Evolutionary conservation across 2,797 vertebrate species (phyloP), one percentile per base, ranked within the genome.

Genomic region (Micrastur ruficollis): DNA sequence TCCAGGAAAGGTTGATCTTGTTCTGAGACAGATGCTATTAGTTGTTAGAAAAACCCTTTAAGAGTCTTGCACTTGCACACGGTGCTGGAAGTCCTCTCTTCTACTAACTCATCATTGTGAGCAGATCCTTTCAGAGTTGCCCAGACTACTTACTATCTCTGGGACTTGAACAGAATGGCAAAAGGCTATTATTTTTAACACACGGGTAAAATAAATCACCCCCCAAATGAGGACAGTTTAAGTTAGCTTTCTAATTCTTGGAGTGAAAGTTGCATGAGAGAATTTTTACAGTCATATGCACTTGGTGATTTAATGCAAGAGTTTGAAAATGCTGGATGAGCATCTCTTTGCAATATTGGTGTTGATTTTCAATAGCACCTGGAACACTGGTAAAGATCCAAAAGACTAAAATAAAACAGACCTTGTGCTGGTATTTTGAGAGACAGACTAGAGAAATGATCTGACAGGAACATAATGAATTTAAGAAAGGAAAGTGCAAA

Each of bases 341-440:
- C 22, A 53, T n/a, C 12, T 84, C 38, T 85, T 85, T 81, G 27
- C 12, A 47, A 15, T 32, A 74, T 15, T 74, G 42, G 20, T 59
- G 32, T 18, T 36, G 29, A 66, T 78, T 86, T 86, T 59, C 29
- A 46, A 15, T 26, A 79, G 6, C 14, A 84, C 18, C 12, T 38
- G 29, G 12, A 82, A 79, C 16, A 40, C 20, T 53, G 9, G 32
- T 12, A 70, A 76, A 53, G 25, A 58, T 65, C 11, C 17, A 76
- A 61, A 80, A 81, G 7, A 70, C 13, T 40, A 12, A 72, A 65
- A 42, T 68, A 76, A 72, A 85, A 14, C 17, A 89, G 80, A 76
- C 3, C 8, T 13, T 34, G 1, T 53, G 11, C 27, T 47, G 0
- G 0, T 16, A 44, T 62, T 89, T 89, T 80, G 59, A 53, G 32